Conservation (phyloP, 2,888 invertebrate species). For the Crepidodera aurea region DNA sequence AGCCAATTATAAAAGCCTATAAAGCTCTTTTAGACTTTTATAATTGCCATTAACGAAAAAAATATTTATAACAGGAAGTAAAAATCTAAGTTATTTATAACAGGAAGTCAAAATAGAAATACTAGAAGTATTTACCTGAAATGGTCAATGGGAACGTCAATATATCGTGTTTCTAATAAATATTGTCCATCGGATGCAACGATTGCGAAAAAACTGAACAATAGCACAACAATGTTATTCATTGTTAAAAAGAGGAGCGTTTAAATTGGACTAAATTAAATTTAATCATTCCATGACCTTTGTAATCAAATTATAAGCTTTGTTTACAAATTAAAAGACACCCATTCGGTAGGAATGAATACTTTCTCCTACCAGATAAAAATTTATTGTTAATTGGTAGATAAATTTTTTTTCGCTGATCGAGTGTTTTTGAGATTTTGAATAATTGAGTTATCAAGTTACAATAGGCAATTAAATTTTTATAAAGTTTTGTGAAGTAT, state of each 20-base stretch:
- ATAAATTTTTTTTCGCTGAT: too few relatives aligned
- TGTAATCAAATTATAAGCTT: neutral
- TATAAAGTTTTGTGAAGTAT: too few relatives aligned
- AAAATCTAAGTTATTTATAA: neutral
- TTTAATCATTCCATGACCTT: constrained; percentile 19
- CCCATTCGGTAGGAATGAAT: neutral
- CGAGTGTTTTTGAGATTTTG: too few relatives aligned
- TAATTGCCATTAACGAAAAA: too few relatives aligned
- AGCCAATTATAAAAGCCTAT: too few relatives aligned
- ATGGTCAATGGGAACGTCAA: constrained; percentile 82
- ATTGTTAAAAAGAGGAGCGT: constrained; percentile 16
- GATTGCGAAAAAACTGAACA: constrained; percentile 23
- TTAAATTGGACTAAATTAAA: constrained; percentile 17
- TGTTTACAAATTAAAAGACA: neutral
- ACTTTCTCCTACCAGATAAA: too few relatives aligned
- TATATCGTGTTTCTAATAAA: constrained; percentile 58
- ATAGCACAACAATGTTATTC: neutral
- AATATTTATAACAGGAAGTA: too few relatives aligned
- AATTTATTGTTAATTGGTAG: too few relatives aligned
- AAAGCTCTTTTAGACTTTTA: too few relatives aligned
- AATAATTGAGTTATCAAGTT: too few relatives aligned
- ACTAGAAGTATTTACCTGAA: constrained; percentile 65
- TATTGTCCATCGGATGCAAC: constrained; percentile 18
- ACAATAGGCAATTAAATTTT: too few relatives aligned
- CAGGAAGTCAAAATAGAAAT: too few relatives aligned